Percentiles rank a stretch among this genome's conserved stretches.
phyloP scores from a whole-genome alignment of 2,888 invertebrate genomes.

The Achlya flavicornis region DNA sequence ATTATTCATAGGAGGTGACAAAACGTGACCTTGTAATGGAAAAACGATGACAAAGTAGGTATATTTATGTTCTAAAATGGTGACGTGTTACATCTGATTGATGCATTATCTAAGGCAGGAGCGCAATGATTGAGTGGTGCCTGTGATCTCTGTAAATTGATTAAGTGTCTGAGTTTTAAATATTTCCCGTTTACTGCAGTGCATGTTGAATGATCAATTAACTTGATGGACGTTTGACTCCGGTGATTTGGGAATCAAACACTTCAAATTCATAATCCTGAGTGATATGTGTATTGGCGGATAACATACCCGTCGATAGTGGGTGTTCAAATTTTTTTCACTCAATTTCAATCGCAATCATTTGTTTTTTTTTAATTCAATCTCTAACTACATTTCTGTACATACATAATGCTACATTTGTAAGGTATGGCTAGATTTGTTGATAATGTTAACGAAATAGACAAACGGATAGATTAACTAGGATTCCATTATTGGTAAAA shows the following conservation, averaged over 20 bases:
- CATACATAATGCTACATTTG: too few species aligned
- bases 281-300: slow-evolving; percentile 41
- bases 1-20: too few species aligned
- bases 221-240: slow-evolving; percentile 70
- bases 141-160: slow-evolving; percentile 74
- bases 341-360: neutral
- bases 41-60: neutral
- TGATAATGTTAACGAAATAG: too few species aligned
- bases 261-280: slow-evolving; percentile 43
- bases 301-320: neutral
- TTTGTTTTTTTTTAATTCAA: neutral
- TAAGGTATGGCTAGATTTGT: too few species aligned
- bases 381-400: too few species aligned
- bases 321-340: neutral
- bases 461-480: too few species aligned
- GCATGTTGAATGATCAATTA: slow-evolving; percentile 77
- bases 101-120: slow-evolving; percentile 31
- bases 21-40: neutral
- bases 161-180: slow-evolving; percentile 74
- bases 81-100: slow-evolving; percentile 19
- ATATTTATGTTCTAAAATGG: neutral
- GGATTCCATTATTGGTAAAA: neutral
- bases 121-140: slow-evolving; percentile 65
- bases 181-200: slow-evolving; percentile 63
- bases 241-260: slow-evolving; percentile 48